Conservation (phyloP, 1,140 invertebrate species). For the Saccostrea glomerata region DNA sequence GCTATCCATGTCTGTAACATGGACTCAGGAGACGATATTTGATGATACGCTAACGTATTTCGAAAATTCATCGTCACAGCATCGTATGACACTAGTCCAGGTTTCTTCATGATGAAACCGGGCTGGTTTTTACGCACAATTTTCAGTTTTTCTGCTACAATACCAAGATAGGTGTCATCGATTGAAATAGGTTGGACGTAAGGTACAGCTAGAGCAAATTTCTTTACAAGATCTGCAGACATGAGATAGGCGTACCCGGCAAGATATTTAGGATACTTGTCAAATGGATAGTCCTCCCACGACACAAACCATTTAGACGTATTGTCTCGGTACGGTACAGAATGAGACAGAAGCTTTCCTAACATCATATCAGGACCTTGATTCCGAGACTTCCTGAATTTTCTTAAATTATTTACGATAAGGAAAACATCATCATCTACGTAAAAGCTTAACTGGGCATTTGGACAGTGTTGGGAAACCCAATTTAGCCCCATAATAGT, state of each 20-base stretch:
- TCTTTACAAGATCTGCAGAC: slow-evolving; percentile 28
- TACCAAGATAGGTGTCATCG: slow-evolving; percentile 52
- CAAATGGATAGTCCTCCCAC: slow-evolving; percentile 51
- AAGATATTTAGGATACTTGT: slow-evolving; percentile 51
- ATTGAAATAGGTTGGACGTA: slow-evolving; percentile 46
- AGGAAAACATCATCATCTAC: slow-evolving; percentile 54
- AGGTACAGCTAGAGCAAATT: slow-evolving; percentile 49
- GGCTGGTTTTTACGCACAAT: slow-evolving; percentile 22
- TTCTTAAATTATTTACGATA: slow-evolving; percentile 37
- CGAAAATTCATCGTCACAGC: not conserved
- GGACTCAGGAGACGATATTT: slow-evolving; percentile 5
- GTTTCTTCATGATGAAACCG: not conserved
- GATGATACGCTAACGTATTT: slow-evolving; percentile 9
- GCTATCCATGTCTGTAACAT: not conserved
- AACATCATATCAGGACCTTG: not conserved
- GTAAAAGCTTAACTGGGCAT: slow-evolving; percentile 41
- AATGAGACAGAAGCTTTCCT: slow-evolving; percentile 9
- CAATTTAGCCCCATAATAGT: slow-evolving; percentile 52
- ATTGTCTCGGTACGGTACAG: slow-evolving; percentile 35
- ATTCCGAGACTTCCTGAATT: not conserved
- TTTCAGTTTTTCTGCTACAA: slow-evolving; percentile 45
- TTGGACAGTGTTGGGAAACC: slow-evolving; percentile 43
- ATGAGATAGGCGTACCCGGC: slow-evolving; percentile 51
- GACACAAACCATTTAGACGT: slow-evolving; percentile 53
- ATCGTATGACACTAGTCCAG: not conserved